Base-by-base conservation (phyloP, 2,888 invertebrate species). In the Latrodectus elegans region DNA sequence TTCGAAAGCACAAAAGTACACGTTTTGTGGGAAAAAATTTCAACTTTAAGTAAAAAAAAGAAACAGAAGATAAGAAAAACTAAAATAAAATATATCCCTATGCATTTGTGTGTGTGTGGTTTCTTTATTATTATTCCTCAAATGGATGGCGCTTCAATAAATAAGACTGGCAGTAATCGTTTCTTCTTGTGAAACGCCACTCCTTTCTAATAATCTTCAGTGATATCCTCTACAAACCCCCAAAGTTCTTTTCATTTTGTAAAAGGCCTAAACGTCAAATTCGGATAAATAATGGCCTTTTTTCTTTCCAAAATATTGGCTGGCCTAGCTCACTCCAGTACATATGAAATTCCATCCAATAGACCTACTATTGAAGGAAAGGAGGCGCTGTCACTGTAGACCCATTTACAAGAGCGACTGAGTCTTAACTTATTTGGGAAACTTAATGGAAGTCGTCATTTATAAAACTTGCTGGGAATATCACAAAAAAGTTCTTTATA, bases 211-310 rank as follows among this genome's bases (percentile, higher is more conserved):
- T 67, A 81, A 74, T n/a, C 73, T 64, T 26, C 67, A 65, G 68
- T 82, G 15, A 82, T 75, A 68, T 75, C 55, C 49, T 60, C 75
- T 75, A 82, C 82, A 72, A 51, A 60, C 49, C 17, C 17, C 55
- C 55, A 53, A 75, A 70, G 82, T 60, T 75, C 75, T 75, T 82
- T 82, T 82, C 82, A 82, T 82, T 75, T 82, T 82, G 75, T 81
- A 74, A 67, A 65, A 67, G 81, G 70, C 75, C 74, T 68, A 75
- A 75, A 75, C 60, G 82, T 82, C 82, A 82, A 82, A 82, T 80
- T 65, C 53, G 74, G 82, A 75, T 82, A 75, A 82, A 82, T 75
- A 82, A 82, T 82, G 82, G 60, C 51, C 53, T 55, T 75, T 81
- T 82, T 70, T 68, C 17, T 22, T 68, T 79, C 71, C 60, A 77